phyloP scores from a whole-genome alignment of 2,797 vertebrate species.

The Myotis planiceps region DNA sequence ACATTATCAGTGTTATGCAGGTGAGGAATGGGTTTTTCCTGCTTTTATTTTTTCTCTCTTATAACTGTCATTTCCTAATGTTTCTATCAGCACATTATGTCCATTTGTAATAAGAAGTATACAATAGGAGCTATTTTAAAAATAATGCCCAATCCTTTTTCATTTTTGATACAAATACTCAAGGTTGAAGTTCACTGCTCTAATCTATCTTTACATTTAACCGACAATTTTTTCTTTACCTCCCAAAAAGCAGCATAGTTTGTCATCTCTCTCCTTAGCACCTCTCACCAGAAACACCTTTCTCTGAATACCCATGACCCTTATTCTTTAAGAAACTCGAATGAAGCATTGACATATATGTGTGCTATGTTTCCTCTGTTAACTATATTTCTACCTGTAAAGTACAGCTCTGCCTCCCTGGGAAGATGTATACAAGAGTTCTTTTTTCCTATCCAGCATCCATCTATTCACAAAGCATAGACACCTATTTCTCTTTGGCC shows the following conservation, averaged over 20 bases:
- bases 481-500: constrained; percentile 39
- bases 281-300: constrained; percentile 62
- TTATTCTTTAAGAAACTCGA: constrained; percentile 47
- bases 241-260: neutral
- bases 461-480: constrained; percentile 27
- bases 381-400: constrained; percentile 66
- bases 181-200: neutral
- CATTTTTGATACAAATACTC: neutral
- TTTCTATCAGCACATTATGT: neutral
- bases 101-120: constrained; percentile 1
- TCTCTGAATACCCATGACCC: constrained; percentile 59
- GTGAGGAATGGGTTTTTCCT: neutral
- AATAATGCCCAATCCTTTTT: neutral
- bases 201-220: constrained; percentile 8
- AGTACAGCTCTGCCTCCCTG: constrained; percentile 31
- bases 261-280: neutral
- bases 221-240: constrained; percentile 21
- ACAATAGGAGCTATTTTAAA: neutral
- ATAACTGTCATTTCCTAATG: constrained; percentile 6
- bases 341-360: constrained; percentile 42
- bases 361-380: constrained; percentile 66
- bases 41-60: neutral
- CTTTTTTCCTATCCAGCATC: neutral
- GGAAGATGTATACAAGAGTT: neutral
- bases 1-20: neutral